These are phyloP conservation scores for Grapholita molesta DNA, from an alignment of 1,140 invertebrate species.

Conservation along the genomic window DNA sequence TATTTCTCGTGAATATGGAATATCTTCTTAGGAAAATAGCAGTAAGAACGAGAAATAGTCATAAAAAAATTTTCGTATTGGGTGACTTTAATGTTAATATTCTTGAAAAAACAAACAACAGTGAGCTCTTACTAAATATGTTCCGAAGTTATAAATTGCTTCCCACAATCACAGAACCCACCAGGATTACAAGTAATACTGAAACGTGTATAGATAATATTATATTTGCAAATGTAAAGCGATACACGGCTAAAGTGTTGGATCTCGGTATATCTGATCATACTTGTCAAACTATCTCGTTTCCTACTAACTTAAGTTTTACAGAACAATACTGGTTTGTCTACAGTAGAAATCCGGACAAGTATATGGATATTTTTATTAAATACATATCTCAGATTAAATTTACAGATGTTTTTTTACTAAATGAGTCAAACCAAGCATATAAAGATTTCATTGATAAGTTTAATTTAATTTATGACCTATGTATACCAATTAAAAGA, in stretches of 20 bases:
- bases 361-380: constrained; percentile 4
- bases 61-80: not conserved
- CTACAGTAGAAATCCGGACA: not conserved
- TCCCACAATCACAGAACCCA: not conserved
- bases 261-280: constrained; percentile 13
- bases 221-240: not conserved
- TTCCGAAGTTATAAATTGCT: not conserved
- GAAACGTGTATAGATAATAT: constrained; percentile 1
- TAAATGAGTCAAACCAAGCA: not conserved
- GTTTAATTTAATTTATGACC: constrained; percentile 1
- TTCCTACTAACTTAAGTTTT: not conserved
- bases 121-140: not conserved
- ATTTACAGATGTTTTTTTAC: not conserved
- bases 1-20: not conserved
- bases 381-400: constrained; percentile 17
- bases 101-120: not conserved
- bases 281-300: constrained; percentile 1
- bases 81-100: not conserved
- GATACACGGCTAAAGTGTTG: not conserved
- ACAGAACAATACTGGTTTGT: constrained; percentile 12
- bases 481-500: constrained; percentile 1
- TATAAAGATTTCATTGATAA: not conserved
- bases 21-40: not conserved
- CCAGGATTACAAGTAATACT: not conserved
- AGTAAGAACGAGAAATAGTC: not conserved